Conservation (phyloP, 2,113 vertebrate genomes). For the Dryoscopus gambensis region DNA sequence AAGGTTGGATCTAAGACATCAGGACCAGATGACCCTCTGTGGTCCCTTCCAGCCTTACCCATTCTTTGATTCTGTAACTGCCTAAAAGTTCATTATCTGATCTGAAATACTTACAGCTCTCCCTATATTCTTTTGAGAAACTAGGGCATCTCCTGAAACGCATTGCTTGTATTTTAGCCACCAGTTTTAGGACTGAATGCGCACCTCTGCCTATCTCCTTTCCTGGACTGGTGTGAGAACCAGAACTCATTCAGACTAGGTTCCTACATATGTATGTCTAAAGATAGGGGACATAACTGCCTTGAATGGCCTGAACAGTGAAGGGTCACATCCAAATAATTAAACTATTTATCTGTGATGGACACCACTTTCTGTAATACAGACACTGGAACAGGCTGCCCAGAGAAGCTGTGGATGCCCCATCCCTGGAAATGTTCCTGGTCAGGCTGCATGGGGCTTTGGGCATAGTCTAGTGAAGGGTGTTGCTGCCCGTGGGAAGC, state of each 20-base stretch:
- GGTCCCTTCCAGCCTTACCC: background rate
- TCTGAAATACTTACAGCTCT: background rate
- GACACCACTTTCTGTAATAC: background rate
- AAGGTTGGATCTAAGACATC: background rate
- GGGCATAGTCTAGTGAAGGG: background rate
- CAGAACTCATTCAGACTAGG: background rate
- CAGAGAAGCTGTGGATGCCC: background rate
- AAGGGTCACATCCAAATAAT: background rate
- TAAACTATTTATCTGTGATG: background rate
- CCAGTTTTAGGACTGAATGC: background rate
- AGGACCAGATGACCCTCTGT: background rate
- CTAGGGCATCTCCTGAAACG: background rate
- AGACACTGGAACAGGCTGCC: background rate
- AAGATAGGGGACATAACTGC: background rate
- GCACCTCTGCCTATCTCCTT: background rate
- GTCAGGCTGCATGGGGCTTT: background rate
- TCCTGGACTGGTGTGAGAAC: background rate
- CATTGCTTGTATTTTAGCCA: background rate
- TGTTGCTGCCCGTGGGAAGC: background rate
- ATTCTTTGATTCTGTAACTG: background rate
- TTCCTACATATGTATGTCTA: background rate
- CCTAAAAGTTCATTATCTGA: background rate
- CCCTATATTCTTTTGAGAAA: background rate
- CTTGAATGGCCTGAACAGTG: background rate
- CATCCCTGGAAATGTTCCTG: background rate